Evolutionary conservation across 92 coral and sea anemone genomes (phyloP).

Genomic region (Diadumene lineata): DNA sequence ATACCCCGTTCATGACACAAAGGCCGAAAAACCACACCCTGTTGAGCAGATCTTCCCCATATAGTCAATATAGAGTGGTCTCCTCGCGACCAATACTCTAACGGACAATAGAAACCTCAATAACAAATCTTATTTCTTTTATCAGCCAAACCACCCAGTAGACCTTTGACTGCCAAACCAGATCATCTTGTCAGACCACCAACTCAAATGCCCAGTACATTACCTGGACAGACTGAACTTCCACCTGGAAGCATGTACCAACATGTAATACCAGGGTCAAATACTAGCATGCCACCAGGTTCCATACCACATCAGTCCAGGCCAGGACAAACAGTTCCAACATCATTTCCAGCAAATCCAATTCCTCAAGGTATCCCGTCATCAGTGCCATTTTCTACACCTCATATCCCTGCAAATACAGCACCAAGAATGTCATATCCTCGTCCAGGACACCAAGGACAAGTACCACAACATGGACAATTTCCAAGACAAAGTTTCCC

Average conservation of each 20-base stretch:
- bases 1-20: no score
- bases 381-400: conserved; percentile 46
- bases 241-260: conserved; percentile 22
- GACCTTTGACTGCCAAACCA: conserved; percentile 63
- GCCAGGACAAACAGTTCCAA: conserved; percentile 23
- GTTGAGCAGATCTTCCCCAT: no score
- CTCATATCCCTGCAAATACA: conserved; percentile 63
- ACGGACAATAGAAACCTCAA: no score
- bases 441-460: conserved; percentile 39
- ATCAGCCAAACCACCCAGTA: conserved; percentile 61
- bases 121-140: neutral
- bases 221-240: conserved; percentile 13
- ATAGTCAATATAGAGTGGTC: no score
- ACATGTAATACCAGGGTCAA: conserved; percentile 23
- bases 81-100: no score
- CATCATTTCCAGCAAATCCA: conserved; percentile 40
- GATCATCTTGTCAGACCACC: conserved; percentile 68
- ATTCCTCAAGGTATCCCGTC: conserved; percentile 28
- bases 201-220: conserved; percentile 17
- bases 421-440: conserved; percentile 73
- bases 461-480: conserved; percentile 22
- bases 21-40: no score
- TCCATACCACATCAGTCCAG: conserved; percentile 12
- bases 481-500: conserved; percentile 21
- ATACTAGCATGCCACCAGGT: conserved; percentile 31